Evolutionary conservation across 2,797 vertebrate species (phyloP), one percentile per base, ranked within the genome.

Genomic region (Tinamus major): DNA sequence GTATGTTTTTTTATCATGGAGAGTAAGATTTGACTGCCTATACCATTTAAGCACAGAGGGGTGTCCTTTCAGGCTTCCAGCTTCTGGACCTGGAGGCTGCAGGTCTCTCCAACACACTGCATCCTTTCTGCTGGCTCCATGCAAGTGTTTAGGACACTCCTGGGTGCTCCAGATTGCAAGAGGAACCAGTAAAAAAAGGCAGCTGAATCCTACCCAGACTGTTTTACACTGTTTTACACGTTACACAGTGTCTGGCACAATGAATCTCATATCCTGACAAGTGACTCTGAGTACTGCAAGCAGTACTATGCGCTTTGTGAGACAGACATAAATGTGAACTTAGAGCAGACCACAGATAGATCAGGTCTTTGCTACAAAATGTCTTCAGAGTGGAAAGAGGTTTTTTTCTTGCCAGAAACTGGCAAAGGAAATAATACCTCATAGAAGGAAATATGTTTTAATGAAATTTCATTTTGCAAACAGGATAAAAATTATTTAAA

Each of bases 181-280:
- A 51, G 10, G 3, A 94, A 80, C 37, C 17, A 35, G 19, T 86
- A 81, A 91, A 95, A 92, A 26, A 51, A 76, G 35, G 46, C 62
- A 91, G 41, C 59, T 79, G 63, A 92, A 90, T 86, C 51, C 51
- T 76, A 14, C 42, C 55, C 59, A 94, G 91, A 70, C 69, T 80
- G 33, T 23, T 94, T 93, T 86, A 56, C 31, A 17, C 46, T 48
- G 10, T 69, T 94, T 74, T 81, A 86, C 74, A 35, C 0, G 9
- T 79, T 90, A 53, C 26, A 75, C 68, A 17, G 37, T 64, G 88
- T 87, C 80, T 90, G 87, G 75, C 59, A 61, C 67, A 88, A 70
- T 64, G 78, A 82, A 77, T 90, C 44, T 92, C 79, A 59, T 87
- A 94, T 69, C 62, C 86, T 95, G 72, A 71, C 33, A 63, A 62